Conservation (phyloP, 2,888 invertebrate genomes). For the Ophraella communa region DNA sequence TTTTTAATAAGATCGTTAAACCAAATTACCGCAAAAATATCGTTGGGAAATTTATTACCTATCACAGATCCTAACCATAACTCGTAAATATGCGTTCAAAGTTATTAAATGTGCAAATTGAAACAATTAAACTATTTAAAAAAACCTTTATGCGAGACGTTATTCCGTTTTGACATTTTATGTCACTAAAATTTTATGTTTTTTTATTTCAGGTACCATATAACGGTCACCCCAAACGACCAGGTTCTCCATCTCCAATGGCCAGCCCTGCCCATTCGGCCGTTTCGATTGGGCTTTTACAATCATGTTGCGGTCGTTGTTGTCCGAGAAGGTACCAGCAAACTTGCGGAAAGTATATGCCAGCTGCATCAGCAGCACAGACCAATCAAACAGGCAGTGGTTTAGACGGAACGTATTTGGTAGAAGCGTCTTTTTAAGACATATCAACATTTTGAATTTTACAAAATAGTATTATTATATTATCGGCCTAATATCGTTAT, state of each 20-base stretch:
- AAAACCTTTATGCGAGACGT: background rate
- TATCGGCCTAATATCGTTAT: slow-evolving; percentile 24
- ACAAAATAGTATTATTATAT: slow-evolving; percentile 21
- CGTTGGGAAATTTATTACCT: too few species aligned
- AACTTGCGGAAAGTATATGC: slow-evolving; percentile 88
- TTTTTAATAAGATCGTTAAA: too few species aligned
- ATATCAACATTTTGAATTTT: slow-evolving; percentile 42
- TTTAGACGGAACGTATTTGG: slow-evolving; percentile 85
- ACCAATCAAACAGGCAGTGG: slow-evolving; percentile 82
- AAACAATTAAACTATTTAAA: background rate
- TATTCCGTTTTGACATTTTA: background rate
- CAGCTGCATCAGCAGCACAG: slow-evolving; percentile 81
- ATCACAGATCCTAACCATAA: too few species aligned
- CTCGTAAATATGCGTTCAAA: too few species aligned
- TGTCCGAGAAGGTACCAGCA: slow-evolving; percentile 89
- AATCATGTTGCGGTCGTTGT: slow-evolving; percentile 83
- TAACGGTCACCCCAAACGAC: slow-evolving; percentile 92
- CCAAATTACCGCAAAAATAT: too few species aligned
- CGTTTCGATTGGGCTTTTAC: slow-evolving; percentile 68
- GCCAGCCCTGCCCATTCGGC: slow-evolving; percentile 88
- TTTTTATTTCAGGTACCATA: slow-evolving; percentile 67
- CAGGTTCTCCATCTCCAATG: slow-evolving; percentile 86
- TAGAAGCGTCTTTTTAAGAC: slow-evolving; percentile 79
- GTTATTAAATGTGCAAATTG: too few species aligned
- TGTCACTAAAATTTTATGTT: background rate